These are phyloP conservation scores for human DNA, from an alignment of 2,113 vertebrate genomes.

Conservation along the genomic window GRCh38 chr3:161737001-161737500, in stretches of 20 bases:
- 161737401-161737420: slow-evolving; percentile 24
- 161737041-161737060: not conserved
- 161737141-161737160: not conserved
- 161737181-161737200: not conserved
- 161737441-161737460: not conserved
- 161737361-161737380: slow-evolving; percentile 33
- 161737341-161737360: not conserved
- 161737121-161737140: not conserved
- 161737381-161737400: slow-evolving; percentile 53
- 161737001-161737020: not conserved
- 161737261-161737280: not conserved
- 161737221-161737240: not conserved
- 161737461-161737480: slow-evolving; percentile 48
- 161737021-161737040: not conserved
- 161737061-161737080: not conserved
- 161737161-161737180: not conserved
- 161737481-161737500: not conserved
- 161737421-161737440: not conserved
- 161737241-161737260: not conserved
- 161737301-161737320: not conserved
- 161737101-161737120: not conserved
- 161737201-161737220: not conserved
- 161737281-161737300: not conserved
- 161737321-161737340: slow-evolving; percentile 8
- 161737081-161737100: not conserved